Evolutionary conservation across 2,797 vertebrate genomes (phyloP), one percentile per base, ranked within the genome.

Genomic region (Cephalopachus bancanus): DNA sequence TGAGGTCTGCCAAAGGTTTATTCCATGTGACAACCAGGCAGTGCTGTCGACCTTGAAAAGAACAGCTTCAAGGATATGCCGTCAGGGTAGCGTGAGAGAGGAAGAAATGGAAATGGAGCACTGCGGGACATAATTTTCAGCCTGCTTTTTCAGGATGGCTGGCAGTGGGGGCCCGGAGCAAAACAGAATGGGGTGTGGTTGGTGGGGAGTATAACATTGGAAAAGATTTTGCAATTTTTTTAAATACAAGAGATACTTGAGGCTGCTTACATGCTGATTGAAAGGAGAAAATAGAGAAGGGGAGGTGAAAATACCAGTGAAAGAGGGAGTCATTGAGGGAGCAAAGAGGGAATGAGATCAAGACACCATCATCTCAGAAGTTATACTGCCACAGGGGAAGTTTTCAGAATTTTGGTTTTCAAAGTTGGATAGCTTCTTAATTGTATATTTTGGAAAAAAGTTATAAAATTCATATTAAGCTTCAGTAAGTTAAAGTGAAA

Each of bases 351-450:
- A 64, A 89, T 2, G 9, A 30, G 19, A 7, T n/a, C 19, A 49
- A 55, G 78, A 79, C 26, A 30, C 19, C 26, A 24, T 60, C 6
- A 75, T 22, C n/a, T 69, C 57, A 59, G 62, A 53, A 22, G 75
- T 10, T 9, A 19, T 19, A 59, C 1, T 28, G 24, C n/a, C 5
- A 0, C 24, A 2, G 62, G 37, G 49, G 28, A 75, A 83, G 24
- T 65, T 79, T 83, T 81, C 57, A 59, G 81, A 28, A 85, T 78
- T 85, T 62, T 88, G 20, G 15, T 64, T 96, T 95, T 84, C 93
- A 78, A 88, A 92, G 65, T 69, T 72, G 92, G 90, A 62, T 28
- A 22, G 22, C 84, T 90, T 92, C 51, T 91, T 90, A 65, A 60
- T 75, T 44, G 72, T 28, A n/a, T 5, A 71, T 30, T 88, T 80